Evolutionary conservation across 1,140 invertebrate species (phyloP), one percentile per base, ranked within the genome.

Genomic region (Glomeris maerens): DNA sequence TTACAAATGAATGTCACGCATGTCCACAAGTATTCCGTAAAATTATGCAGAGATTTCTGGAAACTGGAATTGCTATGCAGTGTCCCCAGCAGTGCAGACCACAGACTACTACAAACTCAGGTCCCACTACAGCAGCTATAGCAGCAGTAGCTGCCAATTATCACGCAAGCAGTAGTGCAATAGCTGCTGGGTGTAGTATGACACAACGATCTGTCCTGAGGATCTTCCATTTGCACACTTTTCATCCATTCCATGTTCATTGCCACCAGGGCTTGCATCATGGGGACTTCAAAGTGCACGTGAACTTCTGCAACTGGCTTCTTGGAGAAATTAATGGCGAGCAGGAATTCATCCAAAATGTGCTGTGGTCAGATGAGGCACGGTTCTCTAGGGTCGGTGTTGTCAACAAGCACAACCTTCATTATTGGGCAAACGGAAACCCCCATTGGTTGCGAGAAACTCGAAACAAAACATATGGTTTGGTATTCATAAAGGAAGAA

Each of bases 251-350:
- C 29, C 45, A 46, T 46, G 5, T 46, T n/a, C 25, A 31, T 21
- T 46, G 45, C 20, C 25, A 46, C 29, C 45, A 46, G 22, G 45
- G 5, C 4, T 10, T 46, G 5, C 3, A 46, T 14, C 10, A 10
- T 5, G 7, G 4, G 10, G 45, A 46, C 22, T 27, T 27, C 29
- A 27, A 27, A 14, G 5, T 10, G 5, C 4, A 27, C 4, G 4
- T 46, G 45, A 21, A 23, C 4, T 46, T 46, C 45, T 38, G 45
- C 45, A 46, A 46, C 20, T 46, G 41, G 45, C 45, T 46, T 27
- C 45, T 46, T 14, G 29, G n/a, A 27, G 3, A 5, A 4, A 46
- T 46, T 46, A 27, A 46, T 31, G 45, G 29, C 4, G 22, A 46
- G 3, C 45, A 23, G n/a, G 20, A 46, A n/a, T 46, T 46, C 22